These are phyloP conservation scores for Lipotes vexillifer DNA, from an alignment of 2,113 vertebrate genomes.

Conservation along the genomic window DNA sequence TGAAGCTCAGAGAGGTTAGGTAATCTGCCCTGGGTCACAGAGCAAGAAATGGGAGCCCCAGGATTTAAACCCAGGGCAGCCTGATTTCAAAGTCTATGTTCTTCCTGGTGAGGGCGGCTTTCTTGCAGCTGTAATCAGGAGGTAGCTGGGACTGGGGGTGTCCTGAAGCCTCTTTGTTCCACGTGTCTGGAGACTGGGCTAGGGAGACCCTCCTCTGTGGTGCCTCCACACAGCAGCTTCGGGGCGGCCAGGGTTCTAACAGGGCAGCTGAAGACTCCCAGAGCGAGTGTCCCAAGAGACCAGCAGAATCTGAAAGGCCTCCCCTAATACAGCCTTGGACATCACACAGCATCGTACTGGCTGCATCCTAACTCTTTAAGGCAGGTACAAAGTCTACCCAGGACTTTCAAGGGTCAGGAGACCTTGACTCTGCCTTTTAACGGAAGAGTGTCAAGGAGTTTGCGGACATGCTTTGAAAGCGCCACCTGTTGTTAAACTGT, in stretches of 20 bases:
- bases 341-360: fast-evolving
- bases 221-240: neutral
- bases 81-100: neutral
- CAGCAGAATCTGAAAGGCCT: neutral
- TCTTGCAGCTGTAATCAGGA: neutral
- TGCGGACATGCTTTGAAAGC: neutral
- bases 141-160: too few species aligned
- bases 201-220: neutral
- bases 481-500: too few species aligned
- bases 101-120: neutral
- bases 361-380: neutral
- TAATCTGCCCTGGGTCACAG: neutral
- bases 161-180: neutral
- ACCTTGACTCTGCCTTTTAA: neutral
- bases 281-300: neutral
- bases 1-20: neutral
- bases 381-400: neutral
- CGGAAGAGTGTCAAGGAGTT: neutral
- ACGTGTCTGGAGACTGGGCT: neutral
- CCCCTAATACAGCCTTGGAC: neutral
- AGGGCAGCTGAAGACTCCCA: neutral
- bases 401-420: neutral
- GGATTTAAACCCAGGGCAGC: neutral
- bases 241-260: too few species aligned
- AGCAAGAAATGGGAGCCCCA: neutral